Percentiles rank a stretch among this genome's conserved stretches.
Conservation (phyloP, 2,113 vertebrate genomes). For the Vulpes lagopus region DNA sequence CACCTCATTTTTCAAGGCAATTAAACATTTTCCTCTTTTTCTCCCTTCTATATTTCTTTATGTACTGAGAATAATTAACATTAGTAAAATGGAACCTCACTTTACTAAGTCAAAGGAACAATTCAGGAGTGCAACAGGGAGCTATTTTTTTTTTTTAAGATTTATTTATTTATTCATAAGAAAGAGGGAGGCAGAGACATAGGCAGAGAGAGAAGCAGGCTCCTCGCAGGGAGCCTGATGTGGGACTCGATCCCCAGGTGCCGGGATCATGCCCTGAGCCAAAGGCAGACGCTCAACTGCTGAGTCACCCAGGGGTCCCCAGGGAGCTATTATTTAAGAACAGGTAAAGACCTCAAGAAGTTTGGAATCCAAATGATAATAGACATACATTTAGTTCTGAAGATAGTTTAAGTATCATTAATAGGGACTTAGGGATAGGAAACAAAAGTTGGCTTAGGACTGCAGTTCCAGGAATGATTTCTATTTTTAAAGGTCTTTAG, state of each 20-base stretch:
- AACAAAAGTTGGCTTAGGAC: background rate
- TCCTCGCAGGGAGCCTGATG: too few species aligned
- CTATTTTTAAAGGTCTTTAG: background rate
- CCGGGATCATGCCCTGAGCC: too few species aligned
- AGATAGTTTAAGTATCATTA: background rate
- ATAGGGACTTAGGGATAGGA: background rate
- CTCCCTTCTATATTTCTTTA: background rate
- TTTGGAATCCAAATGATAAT: conserved; percentile 21
- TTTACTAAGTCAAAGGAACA: background rate
- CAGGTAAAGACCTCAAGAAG: background rate
- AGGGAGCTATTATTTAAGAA: background rate
- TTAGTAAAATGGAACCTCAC: background rate
- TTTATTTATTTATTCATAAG: too few species aligned
- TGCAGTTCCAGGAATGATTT: background rate
- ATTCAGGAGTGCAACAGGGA: background rate
- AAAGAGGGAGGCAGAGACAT: too few species aligned
- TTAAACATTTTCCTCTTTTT: background rate
- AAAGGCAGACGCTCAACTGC: too few species aligned
- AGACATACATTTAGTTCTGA: background rate
- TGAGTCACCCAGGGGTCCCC: too few species aligned
- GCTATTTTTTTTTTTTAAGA: background rate
- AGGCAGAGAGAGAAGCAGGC: too few species aligned
- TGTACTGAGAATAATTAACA: background rate
- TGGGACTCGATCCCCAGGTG: too few species aligned
- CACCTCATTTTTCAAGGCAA: background rate